A percentile compares a stretch with the other conserved stretches of the same genome.
Conservation (phyloP, 2,888 invertebrate species). For the Globia sparganii region DNA sequence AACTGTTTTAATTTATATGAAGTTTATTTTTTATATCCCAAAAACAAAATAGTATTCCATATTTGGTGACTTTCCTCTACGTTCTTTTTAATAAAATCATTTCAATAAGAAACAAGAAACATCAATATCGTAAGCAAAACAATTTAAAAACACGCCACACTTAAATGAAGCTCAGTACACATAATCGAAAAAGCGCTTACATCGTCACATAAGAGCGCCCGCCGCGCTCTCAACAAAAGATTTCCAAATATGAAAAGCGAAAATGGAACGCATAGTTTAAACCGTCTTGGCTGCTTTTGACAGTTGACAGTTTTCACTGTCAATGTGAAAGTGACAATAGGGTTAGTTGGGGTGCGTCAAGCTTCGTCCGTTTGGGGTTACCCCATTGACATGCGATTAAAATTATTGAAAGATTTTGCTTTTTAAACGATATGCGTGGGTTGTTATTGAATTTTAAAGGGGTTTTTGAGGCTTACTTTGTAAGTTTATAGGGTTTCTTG, state of each 20-base stretch:
- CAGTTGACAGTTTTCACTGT: slow-evolving; percentile 90
- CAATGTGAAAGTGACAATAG: slow-evolving; percentile 83
- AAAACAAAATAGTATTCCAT: too few species aligned
- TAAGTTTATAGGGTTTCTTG: slow-evolving; percentile 65
- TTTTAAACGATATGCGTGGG: slow-evolving; percentile 69
- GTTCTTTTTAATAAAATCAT: slow-evolving; percentile 9
- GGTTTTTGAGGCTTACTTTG: slow-evolving; percentile 74
- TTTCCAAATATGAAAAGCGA: slow-evolving; percentile 83
- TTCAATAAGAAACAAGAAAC: slow-evolving; percentile 17
- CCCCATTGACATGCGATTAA: slow-evolving; percentile 87
- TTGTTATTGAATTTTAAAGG: slow-evolving; percentile 80
- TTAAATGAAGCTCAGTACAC: slow-evolving; percentile 70
- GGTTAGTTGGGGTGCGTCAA: slow-evolving; percentile 88
- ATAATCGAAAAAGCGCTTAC: slow-evolving; percentile 70
- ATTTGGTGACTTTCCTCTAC: not conserved
- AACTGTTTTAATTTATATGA: too few species aligned
- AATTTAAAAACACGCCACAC: slow-evolving; percentile 45
- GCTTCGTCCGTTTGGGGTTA: slow-evolving; percentile 75
- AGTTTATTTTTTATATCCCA: too few species aligned
- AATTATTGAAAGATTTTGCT: slow-evolving; percentile 86
- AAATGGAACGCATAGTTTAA: slow-evolving; percentile 88
- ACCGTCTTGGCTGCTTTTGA: slow-evolving; percentile 89
- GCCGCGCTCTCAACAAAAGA: slow-evolving; percentile 79
- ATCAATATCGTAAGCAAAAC: slow-evolving; percentile 39
- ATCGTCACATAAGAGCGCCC: slow-evolving; percentile 73